These are phyloP conservation scores for Uropsilus gracilis DNA, from an alignment of 2,113 vertebrate species.

Conservation along the genomic window DNA sequence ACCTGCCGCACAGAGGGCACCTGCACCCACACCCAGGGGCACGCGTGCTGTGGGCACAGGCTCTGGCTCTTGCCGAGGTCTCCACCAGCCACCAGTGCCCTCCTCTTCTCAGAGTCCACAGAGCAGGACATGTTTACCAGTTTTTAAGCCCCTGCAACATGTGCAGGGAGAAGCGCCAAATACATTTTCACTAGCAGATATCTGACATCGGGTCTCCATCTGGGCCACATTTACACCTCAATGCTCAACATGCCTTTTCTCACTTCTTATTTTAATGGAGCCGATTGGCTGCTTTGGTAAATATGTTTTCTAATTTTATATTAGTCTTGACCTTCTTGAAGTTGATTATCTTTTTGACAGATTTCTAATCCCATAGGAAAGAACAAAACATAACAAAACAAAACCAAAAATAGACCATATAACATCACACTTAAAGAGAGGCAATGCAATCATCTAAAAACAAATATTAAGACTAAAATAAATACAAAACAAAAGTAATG, in stretches of 20 bases:
- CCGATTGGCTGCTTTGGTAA: slow-evolving; percentile 84
- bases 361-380: slow-evolving; percentile 79
- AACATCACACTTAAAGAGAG: slow-evolving; percentile 74
- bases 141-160: slow-evolving; percentile 73
- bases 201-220: slow-evolving; percentile 78
- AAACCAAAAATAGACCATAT: slow-evolving; percentile 61
- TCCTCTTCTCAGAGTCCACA: neutral
- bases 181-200: slow-evolving; percentile 73
- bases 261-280: slow-evolving; percentile 89
- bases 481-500: slow-evolving; percentile 60
- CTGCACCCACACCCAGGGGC: rapidly evolving
- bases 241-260: slow-evolving; percentile 84
- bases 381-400: slow-evolving; percentile 69
- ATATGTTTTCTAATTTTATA: slow-evolving; percentile 86
- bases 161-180: slow-evolving; percentile 76
- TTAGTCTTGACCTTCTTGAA: slow-evolving; percentile 82
- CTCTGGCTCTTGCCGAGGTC: neutral
- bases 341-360: slow-evolving; percentile 82
- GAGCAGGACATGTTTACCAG: slow-evolving; percentile 62
- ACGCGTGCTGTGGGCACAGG: neutral
- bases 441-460: slow-evolving; percentile 71
- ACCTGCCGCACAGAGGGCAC: neutral
- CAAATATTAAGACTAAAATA: slow-evolving; percentile 72
- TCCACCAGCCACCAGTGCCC: neutral
- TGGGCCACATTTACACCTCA: slow-evolving; percentile 85